A percentile compares a stretch with the other conserved stretches of the same genome.
These are phyloP conservation scores for Drosophila buzzatii DNA, from an alignment of 2,888 invertebrate genomes.

Conservation along the genomic window DNA sequence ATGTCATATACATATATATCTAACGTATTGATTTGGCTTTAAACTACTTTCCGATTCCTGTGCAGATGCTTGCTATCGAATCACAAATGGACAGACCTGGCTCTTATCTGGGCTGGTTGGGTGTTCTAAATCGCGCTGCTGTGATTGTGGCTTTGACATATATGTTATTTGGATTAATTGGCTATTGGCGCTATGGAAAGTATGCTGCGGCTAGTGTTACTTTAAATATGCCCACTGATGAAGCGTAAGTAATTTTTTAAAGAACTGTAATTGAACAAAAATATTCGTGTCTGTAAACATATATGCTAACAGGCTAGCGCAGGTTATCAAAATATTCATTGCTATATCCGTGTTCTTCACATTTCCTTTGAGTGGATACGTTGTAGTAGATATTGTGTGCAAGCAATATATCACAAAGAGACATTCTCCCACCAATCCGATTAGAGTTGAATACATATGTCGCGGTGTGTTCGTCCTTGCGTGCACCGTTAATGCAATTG, in stretches of 20 bases:
- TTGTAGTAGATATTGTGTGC: constrained; percentile 97
- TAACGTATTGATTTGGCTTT: neutral
- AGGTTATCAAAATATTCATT: constrained; percentile 91
- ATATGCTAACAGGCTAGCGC: constrained; percentile 87
- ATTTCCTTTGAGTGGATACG: constrained; percentile 97
- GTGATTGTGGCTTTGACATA: constrained; percentile 91
- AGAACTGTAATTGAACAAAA: neutral
- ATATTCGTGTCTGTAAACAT: neutral
- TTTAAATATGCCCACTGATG: constrained; percentile 90
- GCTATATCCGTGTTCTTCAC: constrained; percentile 94
- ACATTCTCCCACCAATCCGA: neutral
- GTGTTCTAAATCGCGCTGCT: constrained; percentile 95
- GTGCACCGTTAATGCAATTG: constrained; percentile 37
- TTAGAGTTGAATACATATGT: constrained; percentile 30
- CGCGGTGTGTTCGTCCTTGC: constrained; percentile 30
- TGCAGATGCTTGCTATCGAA: constrained; percentile 95
- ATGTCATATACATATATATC: no score
- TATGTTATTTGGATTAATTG: constrained; percentile 94
- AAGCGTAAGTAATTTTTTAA: constrained; percentile 87
- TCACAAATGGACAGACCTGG: constrained; percentile 96
- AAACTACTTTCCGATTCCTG: no score
- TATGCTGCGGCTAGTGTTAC: constrained; percentile 90
- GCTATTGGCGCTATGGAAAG: constrained; percentile 93
- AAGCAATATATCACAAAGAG: constrained; percentile 49
- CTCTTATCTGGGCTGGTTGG: constrained; percentile 94